Evolutionary conservation across 2,113 vertebrate species (phyloP).

Genomic region (Gavia stellata): DNA sequence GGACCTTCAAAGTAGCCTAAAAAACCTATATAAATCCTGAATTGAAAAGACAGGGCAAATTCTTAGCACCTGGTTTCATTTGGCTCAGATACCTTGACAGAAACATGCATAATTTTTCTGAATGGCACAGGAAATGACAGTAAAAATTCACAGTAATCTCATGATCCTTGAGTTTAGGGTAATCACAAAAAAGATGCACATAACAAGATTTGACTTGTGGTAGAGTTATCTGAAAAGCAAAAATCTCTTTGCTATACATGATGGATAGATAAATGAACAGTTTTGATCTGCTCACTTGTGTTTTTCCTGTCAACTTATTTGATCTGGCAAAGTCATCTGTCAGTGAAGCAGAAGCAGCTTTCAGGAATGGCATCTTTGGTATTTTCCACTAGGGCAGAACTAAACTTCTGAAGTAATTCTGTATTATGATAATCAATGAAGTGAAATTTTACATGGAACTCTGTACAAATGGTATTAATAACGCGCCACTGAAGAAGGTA

Average conservation of each 20-base stretch:
- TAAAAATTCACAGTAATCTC: neutral
- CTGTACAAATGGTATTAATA: neutral
- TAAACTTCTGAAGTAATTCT: neutral
- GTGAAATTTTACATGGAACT: slow-evolving; percentile 12
- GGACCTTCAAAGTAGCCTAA: neutral
- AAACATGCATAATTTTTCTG: neutral
- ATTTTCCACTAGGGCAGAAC: slow-evolving; percentile 23
- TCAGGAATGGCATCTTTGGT: slow-evolving; percentile 55
- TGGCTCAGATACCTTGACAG: neutral
- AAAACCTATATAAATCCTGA: neutral
- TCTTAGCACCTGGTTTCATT: neutral
- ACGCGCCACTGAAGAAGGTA: neutral
- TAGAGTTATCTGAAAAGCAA: slow-evolving; percentile 19
- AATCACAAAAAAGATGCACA: neutral
- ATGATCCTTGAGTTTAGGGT: neutral
- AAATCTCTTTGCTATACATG: neutral
- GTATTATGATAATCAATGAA: slow-evolving; percentile 25
- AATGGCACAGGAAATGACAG: neutral
- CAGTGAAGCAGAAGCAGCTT: slow-evolving; percentile 27
- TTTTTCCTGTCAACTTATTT: slow-evolving; percentile 9
- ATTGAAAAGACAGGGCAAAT: neutral
- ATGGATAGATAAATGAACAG: slow-evolving; percentile 26
- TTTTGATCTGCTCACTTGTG: slow-evolving; percentile 27
- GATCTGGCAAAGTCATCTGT: slow-evolving; percentile 9
- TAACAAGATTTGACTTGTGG: slow-evolving; percentile 25